A percentile compares a stretch with the other conserved stretches of the same genome.
Evolutionary conservation across 2,113 vertebrate genomes (phyloP).

Genomic region (Eidolon helvum): DNA sequence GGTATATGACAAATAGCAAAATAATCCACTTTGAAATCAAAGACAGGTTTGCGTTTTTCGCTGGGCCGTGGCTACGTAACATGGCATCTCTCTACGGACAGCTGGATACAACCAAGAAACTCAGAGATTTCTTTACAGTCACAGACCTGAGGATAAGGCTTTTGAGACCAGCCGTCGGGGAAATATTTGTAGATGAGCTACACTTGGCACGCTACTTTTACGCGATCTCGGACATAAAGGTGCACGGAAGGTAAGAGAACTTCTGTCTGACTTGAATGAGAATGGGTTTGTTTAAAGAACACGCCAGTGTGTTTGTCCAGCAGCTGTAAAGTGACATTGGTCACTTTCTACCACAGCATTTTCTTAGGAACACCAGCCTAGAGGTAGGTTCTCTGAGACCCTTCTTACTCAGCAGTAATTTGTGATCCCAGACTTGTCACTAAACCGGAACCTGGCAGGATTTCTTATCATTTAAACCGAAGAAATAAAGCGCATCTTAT

Average conservation of each 20-base stretch:
- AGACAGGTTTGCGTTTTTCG: slow-evolving; percentile 98
- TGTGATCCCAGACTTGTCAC: rapidly evolving
- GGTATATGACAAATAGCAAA: slow-evolving; percentile 97
- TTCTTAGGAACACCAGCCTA: background rate
- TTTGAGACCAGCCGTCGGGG: slow-evolving; percentile 95
- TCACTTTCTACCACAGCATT: background rate
- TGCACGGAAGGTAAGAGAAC: slow-evolving; percentile 95
- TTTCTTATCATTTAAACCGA: background rate
- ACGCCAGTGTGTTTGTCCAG: rapidly evolving
- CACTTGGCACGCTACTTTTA: slow-evolving; percentile 98
- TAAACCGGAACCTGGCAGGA: background rate
- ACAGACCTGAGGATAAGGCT: slow-evolving; percentile 97
- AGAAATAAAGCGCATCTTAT: background rate
- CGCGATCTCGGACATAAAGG: slow-evolving; percentile 98
- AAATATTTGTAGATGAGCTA: slow-evolving; percentile 95
- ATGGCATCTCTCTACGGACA: slow-evolving; percentile 99
- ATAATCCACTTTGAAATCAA: slow-evolving; percentile 99
- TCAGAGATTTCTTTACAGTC: slow-evolving; percentile 99
- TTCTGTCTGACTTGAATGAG: slow-evolving; percentile 10
- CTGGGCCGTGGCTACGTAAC: slow-evolving; percentile 96
- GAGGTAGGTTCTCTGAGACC: background rate
- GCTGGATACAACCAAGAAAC: slow-evolving; percentile 98
- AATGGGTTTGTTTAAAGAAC: background rate
- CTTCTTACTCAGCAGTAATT: background rate
- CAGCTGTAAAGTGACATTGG: background rate